phyloP scores from a whole-genome alignment of 2,113 vertebrate genomes.

The Donacobius atricapilla region DNA sequence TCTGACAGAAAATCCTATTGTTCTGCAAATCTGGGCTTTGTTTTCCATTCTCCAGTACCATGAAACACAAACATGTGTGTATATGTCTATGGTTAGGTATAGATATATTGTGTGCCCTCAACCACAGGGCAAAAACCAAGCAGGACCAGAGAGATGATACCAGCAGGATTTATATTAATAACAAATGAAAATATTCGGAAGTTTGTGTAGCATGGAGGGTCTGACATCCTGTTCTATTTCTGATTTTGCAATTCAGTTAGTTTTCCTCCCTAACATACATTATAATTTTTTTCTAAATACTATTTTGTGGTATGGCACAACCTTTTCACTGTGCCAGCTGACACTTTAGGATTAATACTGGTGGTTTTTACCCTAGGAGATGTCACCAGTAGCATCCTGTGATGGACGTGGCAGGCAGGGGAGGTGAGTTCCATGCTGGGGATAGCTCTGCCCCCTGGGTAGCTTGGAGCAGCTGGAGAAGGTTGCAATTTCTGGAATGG shows the following conservation, averaged over 20 bases:
- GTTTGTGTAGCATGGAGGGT: fast-evolving
- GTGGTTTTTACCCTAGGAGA: background rate
- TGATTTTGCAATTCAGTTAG: background rate
- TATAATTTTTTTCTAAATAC: background rate
- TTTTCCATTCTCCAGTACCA: background rate
- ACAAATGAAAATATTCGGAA: background rate
- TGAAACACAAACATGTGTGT: background rate
- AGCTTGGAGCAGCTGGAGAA: background rate
- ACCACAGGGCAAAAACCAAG: background rate
- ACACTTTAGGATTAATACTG: background rate
- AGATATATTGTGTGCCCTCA: fast-evolving
- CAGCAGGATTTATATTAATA: fast-evolving
- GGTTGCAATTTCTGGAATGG: background rate
- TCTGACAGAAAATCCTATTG: background rate
- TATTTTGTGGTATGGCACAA: background rate
- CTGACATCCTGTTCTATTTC: background rate
- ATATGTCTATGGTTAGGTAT: background rate
- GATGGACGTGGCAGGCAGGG: too few relatives aligned
- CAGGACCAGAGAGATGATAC: background rate
- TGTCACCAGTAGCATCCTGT: background rate
- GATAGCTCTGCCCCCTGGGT: fast-evolving
- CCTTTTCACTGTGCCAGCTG: background rate
- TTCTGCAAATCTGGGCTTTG: background rate
- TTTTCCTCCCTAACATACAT: background rate
- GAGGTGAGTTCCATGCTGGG: fast-evolving